Conservation (phyloP, 2,113 vertebrate species). For the Gnathochromis pfefferi region DNA sequence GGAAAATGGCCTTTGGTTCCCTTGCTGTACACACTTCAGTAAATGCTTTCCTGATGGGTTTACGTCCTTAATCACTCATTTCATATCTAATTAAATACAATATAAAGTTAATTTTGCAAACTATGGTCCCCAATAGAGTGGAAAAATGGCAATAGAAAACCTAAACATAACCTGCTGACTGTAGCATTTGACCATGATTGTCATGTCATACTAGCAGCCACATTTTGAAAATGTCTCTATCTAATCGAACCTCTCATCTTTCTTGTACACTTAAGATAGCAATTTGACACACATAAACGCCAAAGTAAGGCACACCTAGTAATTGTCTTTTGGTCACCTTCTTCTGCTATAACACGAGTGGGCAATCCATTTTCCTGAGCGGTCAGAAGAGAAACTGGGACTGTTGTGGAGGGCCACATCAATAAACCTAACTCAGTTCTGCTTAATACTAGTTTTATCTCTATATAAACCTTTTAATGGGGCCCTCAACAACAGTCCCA, state of each 20-base stretch:
- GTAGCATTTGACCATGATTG: not conserved
- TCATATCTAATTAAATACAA: not conserved
- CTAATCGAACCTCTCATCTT: not conserved
- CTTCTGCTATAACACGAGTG: not conserved
- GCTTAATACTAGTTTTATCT: not conserved
- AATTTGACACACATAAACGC: not conserved
- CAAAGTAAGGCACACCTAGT: not conserved
- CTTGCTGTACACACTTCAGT: not conserved
- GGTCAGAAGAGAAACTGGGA: not conserved
- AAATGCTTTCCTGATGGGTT: not conserved
- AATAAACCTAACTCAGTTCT: not conserved
- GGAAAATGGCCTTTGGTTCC: not conserved
- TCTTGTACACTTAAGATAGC: not conserved
- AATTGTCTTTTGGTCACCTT: not conserved
- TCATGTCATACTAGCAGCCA: not conserved
- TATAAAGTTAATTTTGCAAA: not conserved
- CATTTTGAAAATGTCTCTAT: not conserved
- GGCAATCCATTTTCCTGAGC: not conserved
- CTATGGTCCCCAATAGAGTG: not conserved
- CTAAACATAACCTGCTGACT: not conserved
- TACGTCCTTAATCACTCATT: not conserved
- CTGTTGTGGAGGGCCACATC: not conserved
- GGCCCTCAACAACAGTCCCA: not conserved
- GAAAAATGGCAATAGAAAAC: fast-evolving
- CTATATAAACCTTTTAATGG: not conserved